Evolutionary conservation across 2,113 vertebrate genomes (phyloP).

Genomic region (Canis aureus): DNA sequence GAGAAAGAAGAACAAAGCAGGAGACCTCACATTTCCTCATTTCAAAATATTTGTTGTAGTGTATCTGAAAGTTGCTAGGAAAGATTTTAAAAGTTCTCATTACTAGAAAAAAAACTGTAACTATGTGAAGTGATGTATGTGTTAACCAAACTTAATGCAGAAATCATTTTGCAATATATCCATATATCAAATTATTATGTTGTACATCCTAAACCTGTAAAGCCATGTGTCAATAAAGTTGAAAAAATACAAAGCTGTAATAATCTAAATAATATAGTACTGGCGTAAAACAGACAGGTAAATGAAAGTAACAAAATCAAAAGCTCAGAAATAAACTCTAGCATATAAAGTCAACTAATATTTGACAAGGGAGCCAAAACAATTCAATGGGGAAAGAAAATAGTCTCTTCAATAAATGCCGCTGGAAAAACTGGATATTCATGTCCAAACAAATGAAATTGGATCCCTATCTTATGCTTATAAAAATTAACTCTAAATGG

Average conservation of each 20-base stretch:
- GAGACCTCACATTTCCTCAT: neutral
- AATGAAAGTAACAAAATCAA: neutral
- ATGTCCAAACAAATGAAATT: neutral
- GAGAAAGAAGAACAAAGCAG: neutral
- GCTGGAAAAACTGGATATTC: neutral
- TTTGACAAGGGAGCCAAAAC: neutral
- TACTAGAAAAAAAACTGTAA: neutral
- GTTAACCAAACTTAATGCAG: neutral
- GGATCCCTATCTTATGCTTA: neutral
- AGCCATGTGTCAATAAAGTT: neutral
- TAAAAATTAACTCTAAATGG: neutral
- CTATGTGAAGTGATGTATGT: neutral
- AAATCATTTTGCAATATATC: neutral
- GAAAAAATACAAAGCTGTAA: neutral
- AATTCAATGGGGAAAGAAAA: neutral
- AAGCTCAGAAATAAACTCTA: neutral
- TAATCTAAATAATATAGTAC: neutral
- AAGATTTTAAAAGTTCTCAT: neutral
- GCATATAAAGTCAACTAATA: neutral
- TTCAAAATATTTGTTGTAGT: neutral
- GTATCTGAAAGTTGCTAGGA: neutral
- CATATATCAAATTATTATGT: neutral
- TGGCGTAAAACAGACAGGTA: neutral
- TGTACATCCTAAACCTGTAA: neutral
- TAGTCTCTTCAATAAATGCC: neutral